These are phyloP conservation scores for Ischnura elegans DNA, from an alignment of 2,888 invertebrate genomes.

Conservation along the genomic window DNA sequence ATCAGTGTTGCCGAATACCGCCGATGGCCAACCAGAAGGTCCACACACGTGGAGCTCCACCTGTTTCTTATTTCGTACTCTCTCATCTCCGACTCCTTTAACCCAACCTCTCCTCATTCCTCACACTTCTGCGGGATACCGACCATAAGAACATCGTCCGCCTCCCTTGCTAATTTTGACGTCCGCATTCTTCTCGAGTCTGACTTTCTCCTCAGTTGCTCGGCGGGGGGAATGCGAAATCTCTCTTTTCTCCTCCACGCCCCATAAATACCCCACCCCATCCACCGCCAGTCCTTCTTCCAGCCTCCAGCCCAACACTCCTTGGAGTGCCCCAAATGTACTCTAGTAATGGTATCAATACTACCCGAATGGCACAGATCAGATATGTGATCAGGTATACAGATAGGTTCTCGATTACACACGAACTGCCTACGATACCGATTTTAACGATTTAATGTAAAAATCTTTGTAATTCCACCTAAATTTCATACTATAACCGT, in stretches of 20 bases:
- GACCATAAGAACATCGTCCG: background rate
- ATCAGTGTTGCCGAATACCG: background rate
- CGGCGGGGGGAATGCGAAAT: conserved; percentile 37
- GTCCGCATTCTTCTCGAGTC: conserved; percentile 53
- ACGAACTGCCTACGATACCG: no score
- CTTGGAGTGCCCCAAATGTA: no score
- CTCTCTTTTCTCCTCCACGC: conserved; percentile 45
- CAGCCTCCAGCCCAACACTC: no score
- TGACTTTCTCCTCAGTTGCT: conserved; percentile 42
- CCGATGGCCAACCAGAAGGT: background rate
- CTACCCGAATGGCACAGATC: no score
- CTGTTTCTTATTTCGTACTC: background rate
- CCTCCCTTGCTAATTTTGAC: conserved; percentile 14
- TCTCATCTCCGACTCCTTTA: background rate
- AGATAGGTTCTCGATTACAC: no score
- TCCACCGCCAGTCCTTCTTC: background rate
- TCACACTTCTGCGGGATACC: background rate
- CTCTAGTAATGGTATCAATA: no score
- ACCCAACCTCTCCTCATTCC: background rate
- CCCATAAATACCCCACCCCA: background rate
- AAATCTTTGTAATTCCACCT: no score
- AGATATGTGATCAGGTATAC: no score
- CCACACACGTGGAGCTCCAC: background rate
- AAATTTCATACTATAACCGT: no score
- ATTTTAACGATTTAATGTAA: no score